Percentiles rank a stretch among this genome's conserved stretches.
phyloP scores from a whole-genome alignment of 2,888 invertebrate genomes.

The Conus canariensis region DNA sequence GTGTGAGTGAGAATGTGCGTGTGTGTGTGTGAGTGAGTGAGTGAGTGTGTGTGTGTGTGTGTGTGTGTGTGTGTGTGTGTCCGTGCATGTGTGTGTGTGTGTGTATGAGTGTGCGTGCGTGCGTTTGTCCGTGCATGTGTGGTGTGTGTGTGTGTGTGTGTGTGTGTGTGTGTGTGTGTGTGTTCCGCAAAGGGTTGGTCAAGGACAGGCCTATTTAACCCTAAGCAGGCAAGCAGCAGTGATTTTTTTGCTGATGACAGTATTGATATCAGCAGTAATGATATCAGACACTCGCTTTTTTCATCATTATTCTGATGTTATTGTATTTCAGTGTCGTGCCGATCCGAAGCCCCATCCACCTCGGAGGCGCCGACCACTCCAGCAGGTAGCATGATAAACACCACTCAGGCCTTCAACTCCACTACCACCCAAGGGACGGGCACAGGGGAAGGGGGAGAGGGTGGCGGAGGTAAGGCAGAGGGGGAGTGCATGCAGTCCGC shows the following conservation, averaged over 20 bases:
- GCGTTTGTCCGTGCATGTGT: neutral
- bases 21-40: conserved; percentile 8
- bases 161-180: conserved; percentile 4
- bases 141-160: conserved; percentile 16
- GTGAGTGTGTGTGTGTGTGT: conserved; percentile 22
- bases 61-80: neutral
- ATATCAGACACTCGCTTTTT: too few species aligned
- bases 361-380: neutral
- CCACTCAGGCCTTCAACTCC: neutral
- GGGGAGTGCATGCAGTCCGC: conserved; percentile 21
- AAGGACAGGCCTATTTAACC: too few species aligned
- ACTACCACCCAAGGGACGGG: neutral
- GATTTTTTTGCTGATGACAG: too few species aligned
- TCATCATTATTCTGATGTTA: neutral
- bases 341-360: neutral
- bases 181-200: too few species aligned
- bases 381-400: neutral
- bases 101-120: neutral
- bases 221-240: too few species aligned
- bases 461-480: conserved; percentile 3
- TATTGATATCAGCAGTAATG: neutral
- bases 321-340: conserved; percentile 26
- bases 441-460: conserved; percentile 15
- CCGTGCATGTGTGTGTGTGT: too few species aligned
- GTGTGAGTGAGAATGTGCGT: neutral